Evolutionary conservation across 2,797 vertebrate genomes (phyloP).

Genomic region (Masticophis lateralis): DNA sequence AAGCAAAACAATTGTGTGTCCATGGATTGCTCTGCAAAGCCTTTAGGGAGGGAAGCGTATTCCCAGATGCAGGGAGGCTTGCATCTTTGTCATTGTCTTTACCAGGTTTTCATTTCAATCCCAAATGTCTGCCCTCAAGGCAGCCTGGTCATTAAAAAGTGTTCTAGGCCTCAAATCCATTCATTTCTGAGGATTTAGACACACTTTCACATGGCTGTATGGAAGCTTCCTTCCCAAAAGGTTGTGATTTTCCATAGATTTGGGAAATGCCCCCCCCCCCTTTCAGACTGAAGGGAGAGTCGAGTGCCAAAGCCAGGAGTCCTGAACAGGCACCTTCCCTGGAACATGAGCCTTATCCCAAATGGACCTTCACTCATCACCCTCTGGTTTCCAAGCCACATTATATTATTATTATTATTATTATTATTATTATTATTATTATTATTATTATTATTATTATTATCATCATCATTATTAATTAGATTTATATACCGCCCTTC

Average conservation of each 20-base stretch:
- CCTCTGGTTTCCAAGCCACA: slow-evolving; percentile 80
- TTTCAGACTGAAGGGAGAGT: slow-evolving; percentile 20
- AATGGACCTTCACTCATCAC: slow-evolving; percentile 56
- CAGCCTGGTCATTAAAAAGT: slow-evolving; percentile 15
- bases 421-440: too few species aligned
- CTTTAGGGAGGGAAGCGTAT: background rate
- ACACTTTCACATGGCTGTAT: background rate
- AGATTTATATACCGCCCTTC: too few species aligned
- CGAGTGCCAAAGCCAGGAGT: background rate
- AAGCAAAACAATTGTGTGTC: background rate
- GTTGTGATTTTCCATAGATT: slow-evolving; percentile 12
- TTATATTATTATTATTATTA: too few species aligned
- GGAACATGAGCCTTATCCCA: slow-evolving; percentile 13
- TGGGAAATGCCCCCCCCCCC: background rate
- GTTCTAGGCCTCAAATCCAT: background rate
- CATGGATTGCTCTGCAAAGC: background rate
- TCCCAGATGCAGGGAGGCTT: background rate
- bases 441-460: too few species aligned
- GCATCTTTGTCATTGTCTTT: background rate
- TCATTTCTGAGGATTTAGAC: background rate
- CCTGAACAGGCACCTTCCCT: slow-evolving; percentile 38
- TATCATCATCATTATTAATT: too few species aligned
- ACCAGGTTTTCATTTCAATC: background rate
- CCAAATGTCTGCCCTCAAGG: background rate
- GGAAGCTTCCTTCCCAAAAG: background rate